A percentile compares a stretch with the other conserved stretches of the same genome.
phyloP scores from a whole-genome alignment of 2,113 vertebrate species.

The Ivindomyrus marchei region DNA sequence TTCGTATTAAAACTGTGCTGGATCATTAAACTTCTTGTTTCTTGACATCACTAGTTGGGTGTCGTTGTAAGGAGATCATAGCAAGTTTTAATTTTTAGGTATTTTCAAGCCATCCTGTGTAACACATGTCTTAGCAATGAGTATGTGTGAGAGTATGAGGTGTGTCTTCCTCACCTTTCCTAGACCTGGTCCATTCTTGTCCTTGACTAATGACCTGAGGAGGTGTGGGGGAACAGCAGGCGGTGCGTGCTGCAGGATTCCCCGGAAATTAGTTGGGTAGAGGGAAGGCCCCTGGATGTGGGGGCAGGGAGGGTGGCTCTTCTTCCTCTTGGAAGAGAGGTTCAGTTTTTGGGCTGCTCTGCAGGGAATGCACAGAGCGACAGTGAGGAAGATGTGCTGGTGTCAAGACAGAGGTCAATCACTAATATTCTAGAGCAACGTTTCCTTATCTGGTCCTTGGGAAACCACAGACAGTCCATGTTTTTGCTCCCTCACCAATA shows the following conservation, averaged over 20 bases:
- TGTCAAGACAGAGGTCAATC: not conserved
- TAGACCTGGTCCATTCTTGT: not conserved
- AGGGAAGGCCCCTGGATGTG: not conserved
- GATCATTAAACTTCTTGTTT: not conserved
- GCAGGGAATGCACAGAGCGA: not conserved
- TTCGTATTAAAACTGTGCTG: not conserved
- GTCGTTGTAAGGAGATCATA: not conserved
- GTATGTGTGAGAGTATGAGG: not conserved
- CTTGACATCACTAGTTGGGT: not conserved
- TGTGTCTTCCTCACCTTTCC: not conserved
- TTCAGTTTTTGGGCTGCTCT: not conserved
- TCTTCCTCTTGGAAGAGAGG: conserved; percentile 2
- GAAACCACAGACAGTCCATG: not conserved
- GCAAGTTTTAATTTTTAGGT: not conserved
- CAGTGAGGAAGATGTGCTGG: not conserved
- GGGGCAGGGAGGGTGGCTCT: not conserved
- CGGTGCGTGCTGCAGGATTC: not conserved
- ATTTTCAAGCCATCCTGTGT: not conserved
- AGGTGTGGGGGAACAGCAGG: not conserved
- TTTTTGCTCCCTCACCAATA: not conserved
- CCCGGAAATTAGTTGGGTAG: not conserved
- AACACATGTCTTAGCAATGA: not conserved
- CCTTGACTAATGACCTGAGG: not conserved
- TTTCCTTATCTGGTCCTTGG: not conserved
- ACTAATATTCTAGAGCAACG: not conserved